These are phyloP conservation scores for Diarsia mendica DNA, from an alignment of 2,888 invertebrate genomes.

Conservation along the genomic window DNA sequence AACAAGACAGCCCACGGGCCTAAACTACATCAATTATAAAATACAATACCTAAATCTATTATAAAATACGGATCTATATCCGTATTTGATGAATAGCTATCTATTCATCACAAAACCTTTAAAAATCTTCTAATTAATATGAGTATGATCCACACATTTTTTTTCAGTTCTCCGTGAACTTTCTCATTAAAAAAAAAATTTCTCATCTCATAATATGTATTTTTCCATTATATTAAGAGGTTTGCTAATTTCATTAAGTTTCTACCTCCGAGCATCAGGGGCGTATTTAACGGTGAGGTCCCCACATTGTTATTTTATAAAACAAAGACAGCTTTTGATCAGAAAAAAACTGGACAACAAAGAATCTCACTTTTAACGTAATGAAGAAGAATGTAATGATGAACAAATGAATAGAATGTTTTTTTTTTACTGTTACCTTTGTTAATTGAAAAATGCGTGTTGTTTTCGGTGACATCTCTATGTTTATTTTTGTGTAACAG, in stretches of 20 bases:
- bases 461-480: neutral
- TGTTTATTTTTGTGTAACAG: neutral
- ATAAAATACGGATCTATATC: neutral
- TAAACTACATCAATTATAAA: no score
- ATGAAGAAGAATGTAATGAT: neutral
- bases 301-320: constrained; percentile 32
- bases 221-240: constrained; percentile 47
- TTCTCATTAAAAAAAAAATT: no score
- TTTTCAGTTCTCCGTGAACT: constrained; percentile 17
- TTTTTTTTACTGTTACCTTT: neutral
- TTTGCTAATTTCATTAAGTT: constrained; percentile 37
- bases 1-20: neutral
- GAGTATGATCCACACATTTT: neutral
- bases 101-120: constrained; percentile 19
- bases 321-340: constrained; percentile 31
- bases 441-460: neutral
- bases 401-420: neutral
- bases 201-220: constrained; percentile 36
- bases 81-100: no score
- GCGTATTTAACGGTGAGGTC: constrained; percentile 4
- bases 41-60: neutral
- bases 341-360: constrained; percentile 2
- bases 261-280: neutral
- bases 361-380: neutral
- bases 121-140: constrained; percentile 26